phyloP scores from a whole-genome alignment of 2,113 vertebrate species.

The Heterocephalus glaber region DNA sequence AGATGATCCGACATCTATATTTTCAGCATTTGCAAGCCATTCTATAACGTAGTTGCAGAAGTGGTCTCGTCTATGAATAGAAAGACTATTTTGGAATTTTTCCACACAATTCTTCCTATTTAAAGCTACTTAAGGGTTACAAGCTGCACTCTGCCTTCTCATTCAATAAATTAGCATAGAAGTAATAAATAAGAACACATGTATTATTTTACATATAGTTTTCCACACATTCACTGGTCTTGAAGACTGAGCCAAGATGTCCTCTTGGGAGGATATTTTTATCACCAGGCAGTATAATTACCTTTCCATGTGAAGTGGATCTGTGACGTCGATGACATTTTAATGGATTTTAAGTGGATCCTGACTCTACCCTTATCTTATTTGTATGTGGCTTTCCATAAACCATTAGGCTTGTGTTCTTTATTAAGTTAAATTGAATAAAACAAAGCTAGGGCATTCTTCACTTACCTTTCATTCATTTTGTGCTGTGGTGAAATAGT shows the following conservation, averaged over 20 bases:
- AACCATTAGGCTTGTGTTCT: slow-evolving; percentile 49
- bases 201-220: not conserved
- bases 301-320: slow-evolving; percentile 48
- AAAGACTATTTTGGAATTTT: not conserved
- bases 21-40: not conserved
- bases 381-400: slow-evolving; percentile 64
- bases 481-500: not conserved
- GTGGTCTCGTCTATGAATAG: not conserved
- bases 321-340: slow-evolving; percentile 59
- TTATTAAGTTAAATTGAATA: slow-evolving; percentile 35
- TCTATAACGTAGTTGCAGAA: not conserved
- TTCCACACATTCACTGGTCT: not conserved
- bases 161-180: not conserved
- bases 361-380: slow-evolving; percentile 69
- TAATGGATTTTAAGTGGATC: slow-evolving; percentile 77
- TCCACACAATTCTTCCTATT: not conserved
- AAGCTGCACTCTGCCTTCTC: not conserved
- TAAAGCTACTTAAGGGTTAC: not conserved
- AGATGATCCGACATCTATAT: not conserved
- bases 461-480: not conserved
- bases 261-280: slow-evolving; percentile 24
- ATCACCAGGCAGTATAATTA: slow-evolving; percentile 55
- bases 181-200: not conserved
- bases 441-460: not conserved
- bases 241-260: not conserved